Evolutionary conservation across 2,888 invertebrate genomes (phyloP), one percentile per base, ranked within the genome.

Genomic region (Drosophila eohydei): DNA sequence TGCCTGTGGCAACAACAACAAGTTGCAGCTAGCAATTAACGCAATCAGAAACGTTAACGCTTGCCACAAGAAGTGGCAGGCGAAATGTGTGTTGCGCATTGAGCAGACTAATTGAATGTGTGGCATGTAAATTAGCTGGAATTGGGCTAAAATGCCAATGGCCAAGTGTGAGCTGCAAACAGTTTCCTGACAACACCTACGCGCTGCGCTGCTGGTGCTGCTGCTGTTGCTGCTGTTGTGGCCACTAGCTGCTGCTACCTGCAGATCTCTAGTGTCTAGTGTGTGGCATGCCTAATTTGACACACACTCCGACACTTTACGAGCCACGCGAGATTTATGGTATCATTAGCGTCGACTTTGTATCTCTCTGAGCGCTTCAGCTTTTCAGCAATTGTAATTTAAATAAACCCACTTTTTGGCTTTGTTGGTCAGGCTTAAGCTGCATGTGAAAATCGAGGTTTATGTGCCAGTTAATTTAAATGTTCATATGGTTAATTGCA

Each of bases 371-470:
- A 46, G 40, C 46, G 64, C 61, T 48, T 48, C 12, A 52, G n/a
- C 55, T 44, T 28, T 34, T 36, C 51, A 41, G 60, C 62, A 71
- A 72, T 58, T 78, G 69, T 84, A 72, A 72, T 74, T 82, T 68
- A 71, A 80, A 76, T 82, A 78, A 71, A 81, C 55, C 69, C 67
- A 79, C 61, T 71, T 81, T 48, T 32, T 32, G 51, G 36, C 51
- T 14, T 52, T 52, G 21, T 36, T 36, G 58, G 54, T 30, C 30
- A 41, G 14, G 40, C 41, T 81, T 38, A 46, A 56, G 66, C 64
- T 62, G 86, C 75, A 66, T 81, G 78, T 55, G 67, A 76, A 66
- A 76, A 87, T 84, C 44, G 71, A 46, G 84, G 87, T 87, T 83
- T 87, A 87, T 79, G 74, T 70, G 84, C 64, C 74, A 86, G 63